Conservation (phyloP, 1,140 invertebrate species). For the Batillaria attramentaria region DNA sequence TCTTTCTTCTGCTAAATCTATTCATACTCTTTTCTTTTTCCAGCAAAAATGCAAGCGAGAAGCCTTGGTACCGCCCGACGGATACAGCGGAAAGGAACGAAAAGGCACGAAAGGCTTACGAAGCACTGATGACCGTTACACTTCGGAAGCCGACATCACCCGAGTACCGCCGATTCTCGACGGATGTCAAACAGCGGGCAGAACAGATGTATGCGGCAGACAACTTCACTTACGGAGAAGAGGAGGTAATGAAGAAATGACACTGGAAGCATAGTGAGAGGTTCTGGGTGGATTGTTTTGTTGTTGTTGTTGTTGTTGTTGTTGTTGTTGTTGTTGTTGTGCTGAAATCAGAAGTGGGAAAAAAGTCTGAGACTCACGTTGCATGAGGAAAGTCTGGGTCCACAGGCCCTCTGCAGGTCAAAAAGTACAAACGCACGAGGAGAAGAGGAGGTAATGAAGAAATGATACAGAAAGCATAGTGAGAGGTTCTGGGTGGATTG, state of each 20-base stretch:
- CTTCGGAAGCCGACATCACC: conserved; percentile 81
- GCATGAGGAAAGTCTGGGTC: too few species aligned
- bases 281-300: neutral
- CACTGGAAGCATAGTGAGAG: too few species aligned
- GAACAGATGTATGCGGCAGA: conserved; percentile 80
- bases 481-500: too few species aligned
- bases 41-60: conserved; percentile 58
- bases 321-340: neutral
- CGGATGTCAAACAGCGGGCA: conserved; percentile 85
- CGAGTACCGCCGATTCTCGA: conserved; percentile 78
- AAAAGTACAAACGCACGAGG: too few species aligned
- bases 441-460: too few species aligned
- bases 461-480: too few species aligned
- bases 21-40: neutral
- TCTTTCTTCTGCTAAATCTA: neutral
- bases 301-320: neutral
- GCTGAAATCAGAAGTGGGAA: too few species aligned
- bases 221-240: conserved; percentile 74
- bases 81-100: conserved; percentile 86
- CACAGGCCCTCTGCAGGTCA: too few species aligned
- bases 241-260: too few species aligned
- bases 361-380: too few species aligned
- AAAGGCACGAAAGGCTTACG: conserved; percentile 89
- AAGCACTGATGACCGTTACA: conserved; percentile 91
- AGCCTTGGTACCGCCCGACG: conserved; percentile 87